Base-by-base conservation (phyloP, 2,888 invertebrate genomes). In the Erebia ligea region DNA sequence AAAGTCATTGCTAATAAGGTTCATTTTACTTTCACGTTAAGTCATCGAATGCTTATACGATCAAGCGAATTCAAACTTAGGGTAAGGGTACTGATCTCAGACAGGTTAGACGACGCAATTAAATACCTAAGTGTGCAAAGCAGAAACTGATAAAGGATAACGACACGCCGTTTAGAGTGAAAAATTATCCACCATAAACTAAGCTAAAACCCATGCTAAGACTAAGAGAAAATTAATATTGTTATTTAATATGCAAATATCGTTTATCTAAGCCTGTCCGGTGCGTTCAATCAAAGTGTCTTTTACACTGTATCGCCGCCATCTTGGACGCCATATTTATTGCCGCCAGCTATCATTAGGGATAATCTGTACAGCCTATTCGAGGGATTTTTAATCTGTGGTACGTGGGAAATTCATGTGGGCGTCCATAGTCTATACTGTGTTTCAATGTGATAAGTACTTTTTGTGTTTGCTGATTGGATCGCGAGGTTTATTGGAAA, bases 241-340 rank as follows among this genome's bases (percentile, higher is more conserved):
- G 81, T 91, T 90, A 89, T 92, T 91, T 87, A 92, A 85, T 91
- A 92, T 92, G 92, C 90, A 90, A 91, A 92, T 91, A 82, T 84
- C 82, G 74, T 86, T 90, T 92, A 91, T 92, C 90, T 86, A 73
- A 34, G 76, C 80, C 85, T 89, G 92, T 91, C 91, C 90, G 86
- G 84, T 86, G 81, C 90, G 90, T 89, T 92, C 92, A 91, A 92
- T 92, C 92, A 92, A 89, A 83, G 86, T 90, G 92, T 92, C 92
- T 90, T 90, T 90, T 91, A 89, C 81, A 73, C 79, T 82, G 80
- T 91, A 91, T 92, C 91, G 84, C 77, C 70, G 81, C 85, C 82
- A 90, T 90, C 91, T 84, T 80, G 78, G 85, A 86, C 82, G 86
- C 84, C 86, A 84, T 74, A 90, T 89, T 89, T 88, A 89, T 89